These are phyloP conservation scores for Clamator glandarius DNA, from an alignment of 2,797 vertebrate genomes.

Conservation along the genomic window DNA sequence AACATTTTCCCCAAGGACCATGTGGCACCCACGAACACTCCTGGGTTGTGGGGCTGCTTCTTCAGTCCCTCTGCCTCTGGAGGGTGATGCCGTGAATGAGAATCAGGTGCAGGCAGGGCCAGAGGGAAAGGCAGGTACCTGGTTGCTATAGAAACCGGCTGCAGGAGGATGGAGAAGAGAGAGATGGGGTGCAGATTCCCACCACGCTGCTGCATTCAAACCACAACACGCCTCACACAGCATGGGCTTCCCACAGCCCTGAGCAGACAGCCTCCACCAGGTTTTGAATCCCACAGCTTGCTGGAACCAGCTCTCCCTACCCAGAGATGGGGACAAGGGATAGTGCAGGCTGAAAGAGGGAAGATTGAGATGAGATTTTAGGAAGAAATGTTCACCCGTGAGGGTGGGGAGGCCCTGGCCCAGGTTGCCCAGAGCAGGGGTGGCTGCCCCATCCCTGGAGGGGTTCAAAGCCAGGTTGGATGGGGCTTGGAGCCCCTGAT, in stretches of 20 bases:
- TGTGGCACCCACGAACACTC: fast-evolving
- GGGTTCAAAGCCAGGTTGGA: too few relatives aligned
- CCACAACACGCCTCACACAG: background rate
- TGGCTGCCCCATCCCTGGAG: too few relatives aligned
- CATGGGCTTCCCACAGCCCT: fast-evolving
- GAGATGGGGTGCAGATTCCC: background rate
- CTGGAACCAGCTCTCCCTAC: background rate
- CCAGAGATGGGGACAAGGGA: background rate
- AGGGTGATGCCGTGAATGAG: background rate
- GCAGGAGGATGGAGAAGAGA: background rate
- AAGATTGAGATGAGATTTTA: too few relatives aligned
- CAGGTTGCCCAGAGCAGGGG: too few relatives aligned
- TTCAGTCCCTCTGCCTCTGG: background rate
- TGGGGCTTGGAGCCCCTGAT: too few relatives aligned
- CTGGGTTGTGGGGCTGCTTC: background rate
- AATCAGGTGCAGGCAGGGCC: background rate
- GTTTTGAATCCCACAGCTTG: background rate
- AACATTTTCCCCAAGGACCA: background rate
- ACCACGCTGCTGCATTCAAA: background rate
- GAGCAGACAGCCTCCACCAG: too few relatives aligned
- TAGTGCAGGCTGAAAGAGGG: background rate
- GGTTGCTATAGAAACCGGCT: background rate
- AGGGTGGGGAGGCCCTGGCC: too few relatives aligned
- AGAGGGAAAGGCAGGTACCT: background rate
- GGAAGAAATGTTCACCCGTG: too few relatives aligned